Conservation (phyloP, 2,888 invertebrate species). For the Cinara cedri region DNA sequence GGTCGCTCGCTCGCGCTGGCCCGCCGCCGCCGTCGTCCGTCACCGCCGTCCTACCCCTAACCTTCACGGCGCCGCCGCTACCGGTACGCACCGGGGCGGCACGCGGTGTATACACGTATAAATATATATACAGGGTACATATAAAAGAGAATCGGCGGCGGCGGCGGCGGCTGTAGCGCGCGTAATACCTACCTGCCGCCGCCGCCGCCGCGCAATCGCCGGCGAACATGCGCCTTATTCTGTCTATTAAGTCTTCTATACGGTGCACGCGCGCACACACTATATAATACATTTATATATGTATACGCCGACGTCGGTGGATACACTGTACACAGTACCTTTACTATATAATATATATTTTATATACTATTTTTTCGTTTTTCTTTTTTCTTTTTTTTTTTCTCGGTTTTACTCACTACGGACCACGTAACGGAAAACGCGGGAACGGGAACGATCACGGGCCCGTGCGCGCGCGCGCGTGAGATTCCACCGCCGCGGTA, state of each 20-base stretch:
- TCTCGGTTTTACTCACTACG: too few relatives aligned
- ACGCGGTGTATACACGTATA: background rate
- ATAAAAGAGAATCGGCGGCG: background rate
- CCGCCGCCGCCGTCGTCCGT: background rate
- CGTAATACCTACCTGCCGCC: conserved; percentile 11
- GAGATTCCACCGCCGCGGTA: too few relatives aligned
- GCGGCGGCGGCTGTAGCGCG: conserved; percentile 11
- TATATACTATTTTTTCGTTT: too few relatives aligned
- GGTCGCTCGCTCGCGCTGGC: too few relatives aligned
- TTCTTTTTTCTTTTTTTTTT: too few relatives aligned
- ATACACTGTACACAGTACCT: too few relatives aligned
- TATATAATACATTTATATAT: background rate
- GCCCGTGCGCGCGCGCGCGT: conserved; percentile 5
- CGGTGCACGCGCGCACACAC: background rate
- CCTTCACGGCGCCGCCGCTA: conserved; percentile 3
- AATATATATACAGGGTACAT: too few relatives aligned
- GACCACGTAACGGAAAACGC: too few relatives aligned
- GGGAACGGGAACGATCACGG: too few relatives aligned
- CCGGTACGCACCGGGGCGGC: background rate
- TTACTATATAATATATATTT: too few relatives aligned
- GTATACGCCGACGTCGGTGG: too few relatives aligned
- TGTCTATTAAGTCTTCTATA: conserved; percentile 48
- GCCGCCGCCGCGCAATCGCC: background rate
- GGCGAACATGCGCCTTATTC: conserved; percentile 52
- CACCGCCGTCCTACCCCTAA: background rate